A percentile compares a stretch with the other conserved stretches of the same genome.
Evolutionary conservation across 2,888 invertebrate genomes (phyloP).

Genomic region (Sialis fuliginosa): DNA sequence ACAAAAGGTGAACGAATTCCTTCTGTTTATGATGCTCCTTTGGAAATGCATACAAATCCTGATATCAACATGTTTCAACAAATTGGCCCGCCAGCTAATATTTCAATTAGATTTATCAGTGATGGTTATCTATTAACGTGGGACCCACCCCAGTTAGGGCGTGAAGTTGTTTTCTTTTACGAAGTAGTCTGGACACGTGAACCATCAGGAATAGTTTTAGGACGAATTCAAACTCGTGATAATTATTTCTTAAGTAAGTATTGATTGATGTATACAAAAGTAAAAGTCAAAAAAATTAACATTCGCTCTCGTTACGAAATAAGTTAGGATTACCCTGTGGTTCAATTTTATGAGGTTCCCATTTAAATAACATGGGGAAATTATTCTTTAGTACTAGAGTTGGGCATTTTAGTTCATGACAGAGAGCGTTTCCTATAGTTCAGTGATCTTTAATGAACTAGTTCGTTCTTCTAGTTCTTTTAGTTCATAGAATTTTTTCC

Average conservation of each 20-base stretch:
- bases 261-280: not conserved
- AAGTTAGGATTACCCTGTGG: no score
- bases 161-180: constrained; percentile 39
- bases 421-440: no score
- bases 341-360: no score
- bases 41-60: constrained; percentile 6
- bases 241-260: constrained; percentile 39
- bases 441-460: no score
- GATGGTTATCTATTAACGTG: constrained; percentile 64
- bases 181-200: constrained; percentile 53
- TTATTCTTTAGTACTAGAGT: no score
- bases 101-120: constrained; percentile 49
- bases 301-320: not conserved
- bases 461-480: no score
- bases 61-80: constrained; percentile 18
- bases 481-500: no score
- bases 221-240: constrained; percentile 48
- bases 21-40: constrained; percentile 4
- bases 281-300: not conserved
- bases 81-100: constrained; percentile 45
- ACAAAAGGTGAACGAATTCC: constrained; percentile 34
- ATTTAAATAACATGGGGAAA: no score
- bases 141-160: constrained; percentile 43
- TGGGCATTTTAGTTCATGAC: no score
- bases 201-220: constrained; percentile 39